These are phyloP conservation scores for Aporophyla lueneburgensis DNA, from an alignment of 2,888 invertebrate species.

Conservation along the genomic window DNA sequence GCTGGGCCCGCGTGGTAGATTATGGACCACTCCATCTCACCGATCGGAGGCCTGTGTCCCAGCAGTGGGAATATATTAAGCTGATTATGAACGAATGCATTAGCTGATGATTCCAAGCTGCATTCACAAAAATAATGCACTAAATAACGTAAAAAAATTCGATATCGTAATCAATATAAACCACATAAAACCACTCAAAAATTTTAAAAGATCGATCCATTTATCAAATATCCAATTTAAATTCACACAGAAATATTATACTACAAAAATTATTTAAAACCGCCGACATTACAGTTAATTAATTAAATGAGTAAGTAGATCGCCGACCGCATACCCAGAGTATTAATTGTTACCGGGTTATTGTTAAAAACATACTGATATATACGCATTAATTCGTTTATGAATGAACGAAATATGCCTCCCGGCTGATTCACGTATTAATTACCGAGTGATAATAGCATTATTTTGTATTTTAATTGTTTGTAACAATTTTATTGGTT, in stretches of 20 bases:
- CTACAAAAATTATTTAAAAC: conserved; percentile 48
- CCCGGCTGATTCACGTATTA: conserved; percentile 34
- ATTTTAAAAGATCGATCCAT: conserved; percentile 27
- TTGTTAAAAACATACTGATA: conserved; percentile 55
- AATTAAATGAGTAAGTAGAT: conserved; percentile 59
- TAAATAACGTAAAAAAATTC: neutral
- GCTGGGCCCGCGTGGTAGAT: too few species aligned
- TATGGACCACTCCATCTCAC: too few species aligned
- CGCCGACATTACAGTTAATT: conserved; percentile 63
- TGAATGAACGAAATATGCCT: conserved; percentile 48
- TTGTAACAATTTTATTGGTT: conserved; percentile 21
- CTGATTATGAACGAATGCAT: too few species aligned
- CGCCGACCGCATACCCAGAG: conserved; percentile 40
- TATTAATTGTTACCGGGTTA: conserved; percentile 49
- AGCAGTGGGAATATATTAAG: too few species aligned
- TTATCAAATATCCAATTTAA: conserved; percentile 42
- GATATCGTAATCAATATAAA: neutral
- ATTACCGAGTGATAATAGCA: conserved; percentile 41
- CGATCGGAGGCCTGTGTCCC: too few species aligned
- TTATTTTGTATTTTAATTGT: conserved; percentile 34
- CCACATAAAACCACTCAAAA: conserved; percentile 1
- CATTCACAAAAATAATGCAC: neutral
- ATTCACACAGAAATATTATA: conserved; percentile 37
- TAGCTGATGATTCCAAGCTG: too few species aligned
- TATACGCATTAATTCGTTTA: conserved; percentile 37